A percentile compares a stretch with the other conserved stretches of the same genome.
Evolutionary conservation across 2,113 vertebrate genomes (phyloP).

Genomic region (Hyaena hyaena): DNA sequence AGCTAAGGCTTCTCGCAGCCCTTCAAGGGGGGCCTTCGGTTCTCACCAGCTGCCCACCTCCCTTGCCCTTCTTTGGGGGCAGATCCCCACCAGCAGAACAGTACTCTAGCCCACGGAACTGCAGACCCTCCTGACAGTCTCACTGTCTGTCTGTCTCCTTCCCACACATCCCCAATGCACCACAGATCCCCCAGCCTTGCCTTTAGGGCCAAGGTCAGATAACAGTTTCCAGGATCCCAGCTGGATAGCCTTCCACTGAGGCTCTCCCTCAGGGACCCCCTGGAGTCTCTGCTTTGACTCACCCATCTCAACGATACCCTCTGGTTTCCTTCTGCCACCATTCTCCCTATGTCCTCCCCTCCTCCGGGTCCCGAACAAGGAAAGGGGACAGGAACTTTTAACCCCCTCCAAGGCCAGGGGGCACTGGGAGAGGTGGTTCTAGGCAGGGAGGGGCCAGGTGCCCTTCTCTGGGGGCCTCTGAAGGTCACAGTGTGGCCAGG

Average conservation of each 20-base stretch:
- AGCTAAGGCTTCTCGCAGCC: background rate
- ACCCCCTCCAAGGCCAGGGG: conserved; percentile 55
- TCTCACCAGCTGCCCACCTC: background rate
- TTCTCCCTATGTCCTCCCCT: background rate
- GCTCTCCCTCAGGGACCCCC: background rate
- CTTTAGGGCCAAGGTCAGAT: conserved; percentile 61
- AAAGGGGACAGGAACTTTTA: conserved; percentile 43
- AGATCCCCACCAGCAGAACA: background rate
- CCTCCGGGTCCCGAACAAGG: background rate
- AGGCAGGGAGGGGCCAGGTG: conserved; percentile 75
- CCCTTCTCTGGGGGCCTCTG: conserved; percentile 86
- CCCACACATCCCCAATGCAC: background rate
- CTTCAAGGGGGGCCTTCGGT: background rate
- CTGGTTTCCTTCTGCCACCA: background rate
- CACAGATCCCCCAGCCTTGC: background rate
- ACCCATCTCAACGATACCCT: background rate
- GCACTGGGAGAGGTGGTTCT: conserved; percentile 36
- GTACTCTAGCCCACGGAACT: background rate
- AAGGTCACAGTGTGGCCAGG: conserved; percentile 84
- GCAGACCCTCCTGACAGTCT: background rate
- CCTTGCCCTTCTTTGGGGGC: background rate
- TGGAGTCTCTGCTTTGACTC: background rate
- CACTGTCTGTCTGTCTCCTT: background rate
- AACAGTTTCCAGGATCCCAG: conserved; percentile 14
- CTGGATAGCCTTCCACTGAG: background rate